A percentile compares a stretch with the other conserved stretches of the same genome.
These are phyloP conservation scores for Junco hyemalis DNA, from an alignment of 2,113 vertebrate genomes.

Conservation along the genomic window DNA sequence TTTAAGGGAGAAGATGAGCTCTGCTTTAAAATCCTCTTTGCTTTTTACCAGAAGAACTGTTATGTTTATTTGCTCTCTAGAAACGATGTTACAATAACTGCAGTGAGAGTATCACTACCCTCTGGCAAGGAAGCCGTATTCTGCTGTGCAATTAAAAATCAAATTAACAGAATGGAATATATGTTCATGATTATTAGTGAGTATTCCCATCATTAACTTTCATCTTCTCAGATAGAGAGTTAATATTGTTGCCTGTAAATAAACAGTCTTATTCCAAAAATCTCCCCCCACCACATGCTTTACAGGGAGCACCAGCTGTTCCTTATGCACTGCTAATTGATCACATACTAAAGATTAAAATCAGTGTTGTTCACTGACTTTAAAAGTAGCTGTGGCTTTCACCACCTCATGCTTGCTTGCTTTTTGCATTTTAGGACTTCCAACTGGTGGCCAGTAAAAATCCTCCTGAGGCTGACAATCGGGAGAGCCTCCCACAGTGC, in stretches of 20 bases:
- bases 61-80: neutral
- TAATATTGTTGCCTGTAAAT: neutral
- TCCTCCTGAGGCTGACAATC: neutral
- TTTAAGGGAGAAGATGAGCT: slow-evolving; percentile 29
- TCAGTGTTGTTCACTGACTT: neutral
- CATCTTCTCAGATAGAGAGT: neutral
- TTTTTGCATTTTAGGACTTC: neutral
- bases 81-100: neutral
- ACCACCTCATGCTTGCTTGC: neutral
- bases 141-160: neutral
- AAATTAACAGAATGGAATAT: neutral
- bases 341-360: neutral
- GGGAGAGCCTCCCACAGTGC: rapidly evolving
- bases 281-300: neutral
- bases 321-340: slow-evolving; percentile 3
- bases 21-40: slow-evolving; percentile 32
- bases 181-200: neutral
- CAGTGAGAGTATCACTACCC: neutral
- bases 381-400: neutral
- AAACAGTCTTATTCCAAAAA: neutral
- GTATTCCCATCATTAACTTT: neutral
- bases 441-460: neutral
- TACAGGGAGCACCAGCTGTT: neutral
- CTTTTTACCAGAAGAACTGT: neutral
- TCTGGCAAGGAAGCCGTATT: neutral